A percentile compares a stretch with the other conserved stretches of the same genome.
Conservation (phyloP, 2,888 invertebrate genomes). For the Caenorhabditis japonica region DNA sequence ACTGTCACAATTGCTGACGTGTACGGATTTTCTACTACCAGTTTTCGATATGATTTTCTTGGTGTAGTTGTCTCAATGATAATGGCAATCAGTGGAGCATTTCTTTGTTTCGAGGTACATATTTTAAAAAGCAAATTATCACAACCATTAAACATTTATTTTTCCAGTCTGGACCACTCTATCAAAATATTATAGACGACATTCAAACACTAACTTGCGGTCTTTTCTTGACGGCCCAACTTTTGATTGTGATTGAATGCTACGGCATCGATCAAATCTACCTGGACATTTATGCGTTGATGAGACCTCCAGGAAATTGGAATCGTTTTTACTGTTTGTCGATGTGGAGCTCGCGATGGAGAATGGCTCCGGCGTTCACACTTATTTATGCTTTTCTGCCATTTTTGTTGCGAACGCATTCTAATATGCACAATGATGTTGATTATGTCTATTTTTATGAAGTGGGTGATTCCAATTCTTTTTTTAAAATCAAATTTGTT, state of each 20-base stretch:
- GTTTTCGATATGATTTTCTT: not conserved
- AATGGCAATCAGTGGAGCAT: not conserved
- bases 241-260: slow-evolving; percentile 5
- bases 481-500: slow-evolving; percentile 2
- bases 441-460: not conserved
- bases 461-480: not conserved
- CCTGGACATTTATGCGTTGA: slow-evolving; percentile 7
- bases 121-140: not conserved
- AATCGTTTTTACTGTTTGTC: slow-evolving; percentile 5
- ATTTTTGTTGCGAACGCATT: not conserved
- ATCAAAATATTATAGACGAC: slow-evolving; percentile 1
- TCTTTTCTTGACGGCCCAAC: slow-evolving; percentile 2
- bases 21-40: not conserved
- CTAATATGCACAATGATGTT: slow-evolving; percentile 10
- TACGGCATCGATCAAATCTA: slow-evolving; percentile 8
- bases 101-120: slow-evolving; percentile 14
- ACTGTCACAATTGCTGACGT: not conserved
- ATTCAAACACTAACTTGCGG: slow-evolving; percentile 2
- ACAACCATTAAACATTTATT: not conserved
- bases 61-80: not conserved
- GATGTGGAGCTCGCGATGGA: slow-evolving; percentile 26
- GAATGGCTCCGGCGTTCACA: slow-evolving; percentile 27
- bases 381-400: no score
- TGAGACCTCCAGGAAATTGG: slow-evolving; percentile 4
- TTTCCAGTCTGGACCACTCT: slow-evolving; percentile 7